These are phyloP conservation scores for Ostrea denselamellosa DNA, from an alignment of 1,140 invertebrate genomes.

Conservation along the genomic window DNA sequence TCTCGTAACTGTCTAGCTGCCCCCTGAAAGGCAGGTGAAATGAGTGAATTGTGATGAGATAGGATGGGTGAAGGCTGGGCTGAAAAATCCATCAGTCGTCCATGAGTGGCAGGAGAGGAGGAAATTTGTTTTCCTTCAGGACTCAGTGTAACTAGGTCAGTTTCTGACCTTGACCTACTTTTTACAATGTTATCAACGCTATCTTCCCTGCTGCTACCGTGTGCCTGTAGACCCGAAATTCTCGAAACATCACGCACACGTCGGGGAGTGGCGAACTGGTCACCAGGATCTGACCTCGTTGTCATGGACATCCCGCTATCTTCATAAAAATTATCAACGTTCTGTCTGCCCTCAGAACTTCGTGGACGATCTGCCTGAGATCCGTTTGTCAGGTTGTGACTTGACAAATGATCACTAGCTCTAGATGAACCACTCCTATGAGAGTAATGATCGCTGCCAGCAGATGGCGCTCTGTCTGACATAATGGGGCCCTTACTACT, in stretches of 20 bases:
- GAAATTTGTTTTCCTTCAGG: constrained; percentile 93
- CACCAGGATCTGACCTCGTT: constrained; percentile 56
- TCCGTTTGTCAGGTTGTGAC: background rate
- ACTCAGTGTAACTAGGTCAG: constrained; percentile 41
- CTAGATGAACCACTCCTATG: constrained; percentile 39
- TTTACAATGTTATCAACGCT: constrained; percentile 22
- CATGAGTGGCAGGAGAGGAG: constrained; percentile 87
- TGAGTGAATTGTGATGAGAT: constrained; percentile 48
- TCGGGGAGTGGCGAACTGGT: constrained; percentile 54
- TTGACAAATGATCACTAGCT: background rate
- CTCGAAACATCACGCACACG: constrained; percentile 42
- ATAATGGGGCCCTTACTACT: background rate
- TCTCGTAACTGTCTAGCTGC: constrained; percentile 36
- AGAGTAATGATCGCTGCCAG: constrained; percentile 16
- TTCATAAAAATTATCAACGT: background rate
- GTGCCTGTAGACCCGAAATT: constrained; percentile 14
- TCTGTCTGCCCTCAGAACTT: background rate
- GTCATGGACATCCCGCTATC: constrained; percentile 45
- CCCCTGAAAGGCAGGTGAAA: constrained; percentile 30
- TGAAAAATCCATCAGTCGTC: constrained; percentile 54
- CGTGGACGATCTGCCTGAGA: background rate
- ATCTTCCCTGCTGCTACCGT: background rate
- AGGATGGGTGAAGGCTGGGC: constrained; percentile 54
- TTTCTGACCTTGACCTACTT: constrained; percentile 51
- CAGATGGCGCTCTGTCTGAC: constrained; percentile 5